Base-by-base conservation (phyloP, 2,113 vertebrate species). In the Raja brachyura region DNA sequence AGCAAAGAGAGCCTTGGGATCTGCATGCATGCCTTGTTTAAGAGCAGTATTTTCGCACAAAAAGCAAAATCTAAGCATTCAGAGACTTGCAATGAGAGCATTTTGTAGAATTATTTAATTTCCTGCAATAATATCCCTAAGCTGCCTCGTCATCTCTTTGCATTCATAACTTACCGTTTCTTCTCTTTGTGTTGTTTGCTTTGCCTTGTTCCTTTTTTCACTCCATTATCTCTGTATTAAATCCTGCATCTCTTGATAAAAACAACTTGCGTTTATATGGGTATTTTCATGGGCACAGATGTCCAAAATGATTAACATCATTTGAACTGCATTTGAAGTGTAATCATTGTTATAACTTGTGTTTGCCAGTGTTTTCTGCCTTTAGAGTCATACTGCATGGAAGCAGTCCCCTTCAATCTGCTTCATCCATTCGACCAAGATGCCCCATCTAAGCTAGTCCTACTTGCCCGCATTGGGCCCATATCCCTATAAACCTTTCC, bases 31-130 rank as follows among this genome's bases (percentile, higher is more conserved):
- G 11, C 16, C 63, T 63, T 88, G 83, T 31, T 88, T 31, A 63
- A 14, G 5, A 88, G n/a, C 59, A 66, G 31, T 61, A 18, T 66
- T 63, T 88, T 66, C 39, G 28, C 83, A 88, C 59, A 63, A 18
- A 88, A 88, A 88, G 83, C 83, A 88, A 88, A 77, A 66, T 31
- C 22, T 61, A 86, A 86, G 61, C 59, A 25, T 85, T 59, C 83
- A 86, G 59, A 28, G 83, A 63, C 11, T 86, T 28, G 5, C 59
- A 88, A 14, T 66, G 59, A 88, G 18, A 66, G 59, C 59, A 88
- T 61, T n/a, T 63, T 88, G 83, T 66, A 13, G 59, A 88, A 31
- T 88, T 88, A 88, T 66, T 88, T 88, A 66, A 88, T 63, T 88
- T 88, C 28, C 59, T 59, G 25, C 25, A 59, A 25, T 28, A 25